Evolutionary conservation across 2,797 vertebrate genomes (phyloP).

Genomic region (Chaetodon trifasciatus): DNA sequence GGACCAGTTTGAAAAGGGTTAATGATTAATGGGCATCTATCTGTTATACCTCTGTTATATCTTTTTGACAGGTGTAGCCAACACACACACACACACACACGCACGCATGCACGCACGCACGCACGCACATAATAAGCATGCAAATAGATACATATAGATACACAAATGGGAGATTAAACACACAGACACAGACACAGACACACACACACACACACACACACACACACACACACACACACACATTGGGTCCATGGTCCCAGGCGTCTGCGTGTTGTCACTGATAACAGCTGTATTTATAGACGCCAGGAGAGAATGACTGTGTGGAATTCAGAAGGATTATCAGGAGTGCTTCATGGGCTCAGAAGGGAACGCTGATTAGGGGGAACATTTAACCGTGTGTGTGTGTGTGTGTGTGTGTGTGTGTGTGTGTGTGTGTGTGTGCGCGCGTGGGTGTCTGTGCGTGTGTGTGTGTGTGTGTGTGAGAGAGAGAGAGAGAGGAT

Average conservation of each 20-base stretch:
- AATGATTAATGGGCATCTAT: constrained; percentile 1
- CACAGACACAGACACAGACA: constrained; percentile 7
- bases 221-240: constrained; percentile 25
- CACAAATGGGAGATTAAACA: constrained; percentile 19
- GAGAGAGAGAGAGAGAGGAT: constrained; percentile 21
- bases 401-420: constrained; percentile 35
- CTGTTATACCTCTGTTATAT: too few relatives aligned
- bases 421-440: constrained; percentile 30
- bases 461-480: constrained; percentile 15
- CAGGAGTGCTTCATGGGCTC: constrained; percentile 60
- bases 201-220: constrained; percentile 23
- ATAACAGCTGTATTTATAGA: constrained; percentile 79
- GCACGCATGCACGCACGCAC: not conserved
- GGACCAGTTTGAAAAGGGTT: constrained; percentile 13
- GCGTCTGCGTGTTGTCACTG: constrained; percentile 55
- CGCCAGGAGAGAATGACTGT: constrained; percentile 54
- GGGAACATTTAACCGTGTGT: constrained; percentile 58
- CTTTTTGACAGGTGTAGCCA: constrained; percentile 38
- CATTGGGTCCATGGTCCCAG: constrained; percentile 11
- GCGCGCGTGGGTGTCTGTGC: constrained; percentile 11
- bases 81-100: constrained; percentile 2
- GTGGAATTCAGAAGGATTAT: constrained; percentile 76
- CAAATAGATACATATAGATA: constrained; percentile 30
- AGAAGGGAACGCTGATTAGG: constrained; percentile 70
- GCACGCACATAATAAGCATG: constrained; percentile 6